These are phyloP conservation scores for Geopemphigus sp. DNA, from an alignment of 1,140 invertebrate species.

Conservation along the genomic window DNA sequence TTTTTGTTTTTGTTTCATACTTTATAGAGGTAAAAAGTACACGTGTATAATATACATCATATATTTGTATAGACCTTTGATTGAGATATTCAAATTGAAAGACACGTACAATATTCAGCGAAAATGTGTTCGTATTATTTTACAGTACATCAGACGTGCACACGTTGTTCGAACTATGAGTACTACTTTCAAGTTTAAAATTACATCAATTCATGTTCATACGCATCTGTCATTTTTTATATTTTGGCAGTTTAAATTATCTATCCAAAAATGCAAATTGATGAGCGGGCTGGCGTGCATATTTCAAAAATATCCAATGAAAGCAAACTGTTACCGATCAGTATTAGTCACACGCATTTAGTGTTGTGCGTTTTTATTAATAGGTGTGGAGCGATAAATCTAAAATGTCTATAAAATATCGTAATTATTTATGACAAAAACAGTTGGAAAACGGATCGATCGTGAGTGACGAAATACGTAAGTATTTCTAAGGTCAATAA, in stretches of 20 bases:
- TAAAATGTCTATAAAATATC: not conserved
- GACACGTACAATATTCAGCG: not conserved
- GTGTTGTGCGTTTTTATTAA: not conserved
- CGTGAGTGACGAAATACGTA: not conserved
- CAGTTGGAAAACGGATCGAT: not conserved
- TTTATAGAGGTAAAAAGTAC: too few species aligned
- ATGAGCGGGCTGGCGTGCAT: not conserved
- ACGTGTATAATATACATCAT: not conserved
- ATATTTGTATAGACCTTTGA: not conserved
- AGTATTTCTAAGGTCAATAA: conserved; percentile 3
- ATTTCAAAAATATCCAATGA: not conserved
- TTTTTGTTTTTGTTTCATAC: not conserved
- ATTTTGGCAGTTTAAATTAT: not conserved
- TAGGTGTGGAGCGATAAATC: not conserved
- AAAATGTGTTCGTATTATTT: too few species aligned
- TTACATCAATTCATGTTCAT: not conserved
- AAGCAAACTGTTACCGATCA: not conserved
- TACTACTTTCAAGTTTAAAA: conserved; percentile 30
- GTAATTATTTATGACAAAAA: not conserved
- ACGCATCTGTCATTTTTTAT: not conserved
- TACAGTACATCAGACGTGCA: not conserved
- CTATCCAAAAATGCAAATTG: not conserved
- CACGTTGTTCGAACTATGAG: not conserved
- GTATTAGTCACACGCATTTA: not conserved
- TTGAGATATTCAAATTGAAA: not conserved